Base-by-base conservation (phyloP, 2,113 vertebrate genomes). In the Euleptes europaea region DNA sequence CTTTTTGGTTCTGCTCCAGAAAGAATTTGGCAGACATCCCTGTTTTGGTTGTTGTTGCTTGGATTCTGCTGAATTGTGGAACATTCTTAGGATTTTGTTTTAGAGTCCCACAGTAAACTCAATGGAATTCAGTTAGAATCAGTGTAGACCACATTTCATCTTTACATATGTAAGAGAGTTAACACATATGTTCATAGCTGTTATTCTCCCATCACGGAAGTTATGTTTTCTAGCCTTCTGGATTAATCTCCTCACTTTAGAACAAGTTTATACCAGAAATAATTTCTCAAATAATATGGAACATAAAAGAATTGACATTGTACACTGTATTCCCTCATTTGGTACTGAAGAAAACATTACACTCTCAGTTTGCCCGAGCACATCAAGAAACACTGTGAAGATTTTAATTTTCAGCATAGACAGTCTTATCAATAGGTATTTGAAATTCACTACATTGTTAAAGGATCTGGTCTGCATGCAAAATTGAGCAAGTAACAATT, bases 211-310 rank as follows among this genome's bases (percentile, higher is more conserved):
- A 51, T 33, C 4, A 3, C 33, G 23, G 2, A 17, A 42, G 54
- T 73, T n/a, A 83, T 72, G 14, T 19, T 14, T 60, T 26, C 19
- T 42, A 33, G 19, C 75, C n/a, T 66, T 75, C 57, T 72, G 11
- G 15, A 72, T 76, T 3, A 71, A 26, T 86, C 78, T 91, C 84
- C 90, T 80, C 40, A 28, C 17, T 70, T 79, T 74, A 75, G 83
- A n/a, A 66, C 66, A 11, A 82, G 73, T 75, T 4, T 78, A 33
- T 28, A 28, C 23, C 60, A 60, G n/a, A 28, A 67, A 84, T 89
- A 60, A 35, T 63, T 78, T 65, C 15, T 42, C 54, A 63, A 89
- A 81, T 80, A 84, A 33, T 11, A 76, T 66, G 1, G 10, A 77
- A 86, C 75, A 33, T 19, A 82, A 78, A 2, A 85, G 76, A 92